Evolutionary conservation across 1,140 invertebrate species (phyloP).

Genomic region (Heterodera carotae): DNA sequence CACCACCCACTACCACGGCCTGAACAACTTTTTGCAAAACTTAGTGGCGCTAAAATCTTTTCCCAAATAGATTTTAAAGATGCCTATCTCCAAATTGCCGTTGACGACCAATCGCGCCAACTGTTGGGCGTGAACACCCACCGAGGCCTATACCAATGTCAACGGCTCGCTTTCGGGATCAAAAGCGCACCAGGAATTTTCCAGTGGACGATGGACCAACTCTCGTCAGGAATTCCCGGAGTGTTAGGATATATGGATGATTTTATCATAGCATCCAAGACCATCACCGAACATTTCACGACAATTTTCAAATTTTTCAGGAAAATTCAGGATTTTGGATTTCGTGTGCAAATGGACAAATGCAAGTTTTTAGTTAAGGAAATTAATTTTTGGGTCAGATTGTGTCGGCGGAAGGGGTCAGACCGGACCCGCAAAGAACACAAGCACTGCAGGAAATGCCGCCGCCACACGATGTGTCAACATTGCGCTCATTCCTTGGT

Average conservation of each 20-base stretch:
- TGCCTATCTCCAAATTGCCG: constrained; percentile 46
- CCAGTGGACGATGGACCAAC: constrained; percentile 42
- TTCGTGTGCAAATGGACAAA: constrained; percentile 17
- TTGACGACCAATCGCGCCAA: constrained; percentile 37
- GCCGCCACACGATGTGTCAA: background rate
- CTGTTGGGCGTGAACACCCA: constrained; percentile 34
- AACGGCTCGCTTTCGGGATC: constrained; percentile 68
- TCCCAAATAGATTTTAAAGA: background rate
- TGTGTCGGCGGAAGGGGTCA: background rate
- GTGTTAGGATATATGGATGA: constrained; percentile 39
- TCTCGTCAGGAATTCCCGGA: constrained; percentile 24
- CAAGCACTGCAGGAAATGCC: constrained; percentile 1
- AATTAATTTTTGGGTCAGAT: constrained; percentile 14
- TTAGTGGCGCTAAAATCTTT: too few species aligned
- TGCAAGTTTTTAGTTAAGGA: constrained; percentile 18
- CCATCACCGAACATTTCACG: background rate
- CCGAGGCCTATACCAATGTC: constrained; percentile 63
- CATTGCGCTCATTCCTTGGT: constrained; percentile 25
- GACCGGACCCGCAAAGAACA: constrained; percentile 9
- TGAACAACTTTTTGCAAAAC: too few species aligned
- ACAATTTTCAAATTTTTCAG: background rate
- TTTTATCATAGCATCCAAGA: constrained; percentile 29
- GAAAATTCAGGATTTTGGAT: constrained; percentile 44
- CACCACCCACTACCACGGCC: too few species aligned
- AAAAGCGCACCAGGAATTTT: constrained; percentile 43